Evolutionary conservation across 2,797 vertebrate species (phyloP).

Genomic region (Chanos chanos): DNA sequence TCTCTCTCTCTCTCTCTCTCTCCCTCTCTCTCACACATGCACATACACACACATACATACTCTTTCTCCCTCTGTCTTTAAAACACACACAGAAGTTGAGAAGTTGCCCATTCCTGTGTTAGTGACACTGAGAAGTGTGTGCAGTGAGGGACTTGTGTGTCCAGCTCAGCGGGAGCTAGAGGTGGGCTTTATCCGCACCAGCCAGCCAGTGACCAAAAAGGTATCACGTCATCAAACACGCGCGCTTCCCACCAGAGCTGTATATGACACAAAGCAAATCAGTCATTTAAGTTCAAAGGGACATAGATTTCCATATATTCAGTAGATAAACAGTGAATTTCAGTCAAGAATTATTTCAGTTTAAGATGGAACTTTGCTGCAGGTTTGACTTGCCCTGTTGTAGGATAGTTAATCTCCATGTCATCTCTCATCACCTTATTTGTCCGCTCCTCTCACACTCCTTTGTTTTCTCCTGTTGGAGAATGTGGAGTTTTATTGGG

Average conservation of each 20-base stretch:
- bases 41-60: not conserved
- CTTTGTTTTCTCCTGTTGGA: constrained; percentile 47
- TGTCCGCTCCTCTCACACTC: not conserved
- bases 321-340: too few relatives aligned
- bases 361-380: too few relatives aligned
- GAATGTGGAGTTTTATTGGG: constrained; percentile 77
- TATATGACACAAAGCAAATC: too few relatives aligned
- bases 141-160: constrained; percentile 40
- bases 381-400: too few relatives aligned
- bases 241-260: too few relatives aligned
- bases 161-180: constrained; percentile 74
- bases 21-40: too few relatives aligned
- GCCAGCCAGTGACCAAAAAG: constrained; percentile 72
- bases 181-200: constrained; percentile 77
- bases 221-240: constrained; percentile 50
- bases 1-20: too few relatives aligned
- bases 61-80: too few relatives aligned
- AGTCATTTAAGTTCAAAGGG: too few relatives aligned
- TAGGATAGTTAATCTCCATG: not conserved
- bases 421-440: not conserved
- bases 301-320: not conserved
- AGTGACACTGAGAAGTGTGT: constrained; percentile 69
- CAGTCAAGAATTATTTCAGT: too few relatives aligned
- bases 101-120: constrained; percentile 63
- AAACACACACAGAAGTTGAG: constrained; percentile 34